Conservation (phyloP, 2,797 vertebrate species). For the Dermochelys coriacea region DNA sequence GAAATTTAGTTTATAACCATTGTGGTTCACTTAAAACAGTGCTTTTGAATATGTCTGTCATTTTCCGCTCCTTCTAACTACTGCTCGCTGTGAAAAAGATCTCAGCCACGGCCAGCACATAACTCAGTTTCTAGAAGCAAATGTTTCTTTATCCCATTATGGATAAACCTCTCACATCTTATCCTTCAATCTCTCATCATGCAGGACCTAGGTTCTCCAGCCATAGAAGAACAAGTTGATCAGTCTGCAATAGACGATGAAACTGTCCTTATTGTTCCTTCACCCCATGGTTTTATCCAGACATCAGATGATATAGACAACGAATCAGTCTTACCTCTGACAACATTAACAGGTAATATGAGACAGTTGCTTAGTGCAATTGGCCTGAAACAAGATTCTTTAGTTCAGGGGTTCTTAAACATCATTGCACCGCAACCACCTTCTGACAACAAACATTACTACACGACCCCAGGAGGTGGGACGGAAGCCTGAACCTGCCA, state of each 20-base stretch:
- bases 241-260: constrained; percentile 86
- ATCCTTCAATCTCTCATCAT: background rate
- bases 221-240: constrained; percentile 84
- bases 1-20: background rate
- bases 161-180: background rate
- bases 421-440: too few relatives aligned
- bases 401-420: background rate
- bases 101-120: background rate
- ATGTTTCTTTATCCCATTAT: background rate
- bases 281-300: constrained; percentile 92
- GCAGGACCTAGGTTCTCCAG: constrained; percentile 84
- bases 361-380: background rate
- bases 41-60: background rate
- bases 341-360: constrained; percentile 87
- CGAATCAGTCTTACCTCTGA: constrained; percentile 86
- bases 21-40: background rate
- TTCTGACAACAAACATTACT: too few relatives aligned
- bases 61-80: background rate
- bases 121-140: background rate
- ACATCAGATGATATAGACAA: constrained; percentile 82
- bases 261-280: constrained; percentile 92
- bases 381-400: background rate
- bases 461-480: too few relatives aligned
- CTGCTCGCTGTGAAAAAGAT: background rate
- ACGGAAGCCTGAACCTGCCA: too few relatives aligned